Percentiles rank a stretch among this genome's conserved stretches.
phyloP scores from a whole-genome alignment of 2,888 invertebrate genomes.

The Melanotus villosus region DNA sequence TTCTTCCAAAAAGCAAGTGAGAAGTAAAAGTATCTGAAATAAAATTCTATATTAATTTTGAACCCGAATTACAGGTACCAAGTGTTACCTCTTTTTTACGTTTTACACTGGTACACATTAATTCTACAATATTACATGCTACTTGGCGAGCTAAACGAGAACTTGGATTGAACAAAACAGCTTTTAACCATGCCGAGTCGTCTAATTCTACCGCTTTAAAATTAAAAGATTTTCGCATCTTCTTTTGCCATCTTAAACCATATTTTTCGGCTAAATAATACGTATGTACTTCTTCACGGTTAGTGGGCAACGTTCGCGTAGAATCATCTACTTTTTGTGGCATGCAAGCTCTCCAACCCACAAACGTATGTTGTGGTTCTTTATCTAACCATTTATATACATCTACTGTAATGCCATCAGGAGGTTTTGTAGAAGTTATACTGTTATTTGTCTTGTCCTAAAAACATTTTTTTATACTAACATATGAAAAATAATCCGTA shows the following conservation, averaged over 20 bases:
- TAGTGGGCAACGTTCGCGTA: conserved; percentile 57
- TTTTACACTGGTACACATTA: conserved; percentile 80
- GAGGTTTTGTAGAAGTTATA: conserved; percentile 57
- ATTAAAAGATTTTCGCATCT: conserved; percentile 49
- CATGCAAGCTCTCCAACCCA: conserved; percentile 80
- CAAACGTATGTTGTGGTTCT: conserved; percentile 78
- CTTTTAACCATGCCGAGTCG: conserved; percentile 88
- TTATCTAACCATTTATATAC: conserved; percentile 82
- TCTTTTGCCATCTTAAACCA: conserved; percentile 76
- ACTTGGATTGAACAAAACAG: conserved; percentile 93
- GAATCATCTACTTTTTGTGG: conserved; percentile 68
- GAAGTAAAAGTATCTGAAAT: conserved; percentile 81
- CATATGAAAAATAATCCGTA: neutral
- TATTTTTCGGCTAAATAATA: conserved; percentile 84
- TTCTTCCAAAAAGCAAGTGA: conserved; percentile 91
- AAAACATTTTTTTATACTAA: neutral
- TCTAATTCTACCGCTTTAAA: conserved; percentile 75
- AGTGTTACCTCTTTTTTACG: conserved; percentile 74
- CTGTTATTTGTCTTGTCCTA: conserved; percentile 56
- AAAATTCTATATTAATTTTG: too few species aligned
- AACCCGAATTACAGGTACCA: too few species aligned
- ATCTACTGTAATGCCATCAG: conserved; percentile 75
- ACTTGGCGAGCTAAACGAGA: conserved; percentile 91
- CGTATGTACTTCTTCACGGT: conserved; percentile 61
- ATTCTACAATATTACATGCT: conserved; percentile 90